phyloP scores from a whole-genome alignment of 2,113 vertebrate genomes.

The Chrysemys picta region DNA sequence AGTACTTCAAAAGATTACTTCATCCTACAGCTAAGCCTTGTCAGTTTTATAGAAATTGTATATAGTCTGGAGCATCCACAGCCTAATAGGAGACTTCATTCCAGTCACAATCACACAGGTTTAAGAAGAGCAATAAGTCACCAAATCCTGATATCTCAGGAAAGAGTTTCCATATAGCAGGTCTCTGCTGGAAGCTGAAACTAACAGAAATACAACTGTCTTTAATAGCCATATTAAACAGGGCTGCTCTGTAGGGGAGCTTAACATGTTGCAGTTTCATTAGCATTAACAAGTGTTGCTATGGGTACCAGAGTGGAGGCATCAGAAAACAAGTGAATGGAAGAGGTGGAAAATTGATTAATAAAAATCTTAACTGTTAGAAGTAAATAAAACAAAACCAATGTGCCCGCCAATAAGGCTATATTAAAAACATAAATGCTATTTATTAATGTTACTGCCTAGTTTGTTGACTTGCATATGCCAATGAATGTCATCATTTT shows the following conservation, averaged over 20 bases:
- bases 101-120: conserved; percentile 27
- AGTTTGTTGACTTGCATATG: conserved; percentile 1
- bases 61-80: conserved; percentile 5
- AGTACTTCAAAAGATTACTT: conserved; percentile 61
- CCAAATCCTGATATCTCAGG: conserved; percentile 36
- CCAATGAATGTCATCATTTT: not conserved
- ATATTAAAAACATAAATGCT: conserved; percentile 43
- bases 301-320: conserved; percentile 79
- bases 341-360: conserved; percentile 66
- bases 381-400: conserved; percentile 69
- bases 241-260: conserved; percentile 78
- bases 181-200: conserved; percentile 72
- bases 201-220: conserved; percentile 74
- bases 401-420: conserved; percentile 29
- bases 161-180: conserved; percentile 56
- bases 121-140: conserved; percentile 65
- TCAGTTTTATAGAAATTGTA: conserved; percentile 17
- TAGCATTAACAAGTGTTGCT: conserved; percentile 85
- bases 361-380: conserved; percentile 63
- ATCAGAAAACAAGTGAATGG: conserved; percentile 72
- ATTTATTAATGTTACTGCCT: not conserved
- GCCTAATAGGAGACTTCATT: conserved; percentile 18
- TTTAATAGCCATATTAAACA: conserved; percentile 80
- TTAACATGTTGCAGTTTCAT: conserved; percentile 80
- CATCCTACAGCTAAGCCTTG: conserved; percentile 45